phyloP scores from a whole-genome alignment of 2,797 vertebrate genomes.

The Hapalemur alaotrensis region DNA sequence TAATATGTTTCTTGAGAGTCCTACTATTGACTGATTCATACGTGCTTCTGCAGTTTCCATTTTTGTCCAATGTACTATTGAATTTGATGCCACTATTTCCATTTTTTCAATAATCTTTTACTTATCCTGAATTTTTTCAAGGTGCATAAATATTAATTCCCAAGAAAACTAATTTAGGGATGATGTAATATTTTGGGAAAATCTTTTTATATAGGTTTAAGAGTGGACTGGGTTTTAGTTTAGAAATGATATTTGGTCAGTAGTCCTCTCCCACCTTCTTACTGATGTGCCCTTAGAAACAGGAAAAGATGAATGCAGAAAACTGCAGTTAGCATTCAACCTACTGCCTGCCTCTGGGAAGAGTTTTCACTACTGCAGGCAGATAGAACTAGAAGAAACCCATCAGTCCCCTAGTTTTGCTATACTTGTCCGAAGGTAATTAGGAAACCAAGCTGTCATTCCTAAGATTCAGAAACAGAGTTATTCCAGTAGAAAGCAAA shows the following conservation, averaged over 20 bases:
- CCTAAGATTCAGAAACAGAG: background rate
- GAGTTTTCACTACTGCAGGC: background rate
- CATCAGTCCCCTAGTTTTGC: background rate
- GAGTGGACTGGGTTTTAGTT: background rate
- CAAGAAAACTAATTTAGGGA: background rate
- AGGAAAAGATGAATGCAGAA: background rate
- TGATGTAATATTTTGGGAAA: background rate
- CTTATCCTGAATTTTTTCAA: background rate
- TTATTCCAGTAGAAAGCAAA: background rate
- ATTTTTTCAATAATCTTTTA: background rate
- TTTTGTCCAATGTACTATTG: background rate
- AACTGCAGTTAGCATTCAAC: background rate
- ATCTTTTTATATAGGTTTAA: background rate
- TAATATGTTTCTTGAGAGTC: background rate
- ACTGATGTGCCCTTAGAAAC: background rate
- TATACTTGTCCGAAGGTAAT: background rate
- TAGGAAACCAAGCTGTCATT: background rate
- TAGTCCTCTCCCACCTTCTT: background rate
- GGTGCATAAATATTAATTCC: background rate
- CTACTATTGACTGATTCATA: background rate
- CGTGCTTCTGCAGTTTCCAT: background rate
- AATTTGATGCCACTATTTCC: background rate
- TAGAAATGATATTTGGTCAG: background rate
- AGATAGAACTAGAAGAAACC: background rate
- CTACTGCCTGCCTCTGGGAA: background rate